Evolutionary conservation across 2,113 vertebrate genomes (phyloP).

Genomic region (Ondatra zibethicus): DNA sequence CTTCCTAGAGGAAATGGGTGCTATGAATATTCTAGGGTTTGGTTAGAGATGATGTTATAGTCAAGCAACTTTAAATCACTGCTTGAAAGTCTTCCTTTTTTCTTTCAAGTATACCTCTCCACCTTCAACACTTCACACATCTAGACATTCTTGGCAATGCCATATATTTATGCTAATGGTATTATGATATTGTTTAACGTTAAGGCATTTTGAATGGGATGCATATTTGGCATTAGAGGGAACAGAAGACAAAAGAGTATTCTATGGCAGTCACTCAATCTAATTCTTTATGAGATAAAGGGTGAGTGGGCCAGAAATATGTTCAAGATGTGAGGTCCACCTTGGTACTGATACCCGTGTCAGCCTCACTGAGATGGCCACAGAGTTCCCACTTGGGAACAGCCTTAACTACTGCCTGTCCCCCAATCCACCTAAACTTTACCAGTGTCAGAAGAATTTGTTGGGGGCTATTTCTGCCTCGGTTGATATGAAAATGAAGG

Average conservation of each 20-base stretch:
- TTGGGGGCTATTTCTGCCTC: not conserved
- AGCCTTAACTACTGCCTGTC: not conserved
- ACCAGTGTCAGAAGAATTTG: not conserved
- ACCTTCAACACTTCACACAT: not conserved
- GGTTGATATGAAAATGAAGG: not conserved
- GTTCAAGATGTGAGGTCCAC: not conserved
- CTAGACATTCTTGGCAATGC: slow-evolving; percentile 17
- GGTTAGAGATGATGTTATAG: not conserved
- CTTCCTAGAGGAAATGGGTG: not conserved
- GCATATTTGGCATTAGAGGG: not conserved
- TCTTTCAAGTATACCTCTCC: not conserved
- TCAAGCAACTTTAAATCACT: slow-evolving; percentile 32
- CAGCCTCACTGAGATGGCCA: not conserved
- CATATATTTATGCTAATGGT: not conserved
- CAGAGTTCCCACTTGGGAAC: not conserved
- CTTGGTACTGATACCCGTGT: not conserved
- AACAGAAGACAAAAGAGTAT: slow-evolving; percentile 21
- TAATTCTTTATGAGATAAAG: not conserved
- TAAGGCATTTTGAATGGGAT: slow-evolving; percentile 41
- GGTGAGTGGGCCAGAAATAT: not conserved
- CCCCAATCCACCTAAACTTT: not conserved
- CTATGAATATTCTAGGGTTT: not conserved
- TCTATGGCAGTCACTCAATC: not conserved
- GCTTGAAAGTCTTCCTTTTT: slow-evolving; percentile 3
- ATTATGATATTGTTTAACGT: not conserved